These are phyloP conservation scores for Nanorana parkeri DNA, from an alignment of 2,113 vertebrate genomes.

Conservation along the genomic window DNA sequence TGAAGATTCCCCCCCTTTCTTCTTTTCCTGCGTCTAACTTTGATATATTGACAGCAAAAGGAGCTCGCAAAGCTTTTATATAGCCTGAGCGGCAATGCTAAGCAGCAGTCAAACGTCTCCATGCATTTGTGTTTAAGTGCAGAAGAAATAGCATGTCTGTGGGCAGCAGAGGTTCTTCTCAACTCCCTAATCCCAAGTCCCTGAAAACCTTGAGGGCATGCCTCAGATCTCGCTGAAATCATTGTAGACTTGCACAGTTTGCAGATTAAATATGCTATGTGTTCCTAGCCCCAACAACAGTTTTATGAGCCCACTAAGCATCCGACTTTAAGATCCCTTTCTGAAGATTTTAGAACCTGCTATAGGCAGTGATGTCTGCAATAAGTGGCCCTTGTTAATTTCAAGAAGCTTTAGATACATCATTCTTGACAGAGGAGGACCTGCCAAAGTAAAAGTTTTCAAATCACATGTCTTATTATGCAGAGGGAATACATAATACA, in stretches of 20 bases:
- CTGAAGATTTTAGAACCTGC: slow-evolving; percentile 88
- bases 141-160: slow-evolving; percentile 91
- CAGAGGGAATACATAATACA: slow-evolving; percentile 7
- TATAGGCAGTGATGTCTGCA: slow-evolving; percentile 81
- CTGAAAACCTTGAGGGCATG: slow-evolving; percentile 99
- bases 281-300: slow-evolving; percentile 85
- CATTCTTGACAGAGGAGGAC: slow-evolving; percentile 67
- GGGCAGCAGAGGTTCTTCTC: slow-evolving; percentile 87
- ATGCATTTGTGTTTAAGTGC: slow-evolving; percentile 93
- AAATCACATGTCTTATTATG: slow-evolving; percentile 58
- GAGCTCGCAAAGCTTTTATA: slow-evolving; percentile 83
- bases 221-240: slow-evolving; percentile 97
- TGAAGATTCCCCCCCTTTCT: slow-evolving; percentile 81
- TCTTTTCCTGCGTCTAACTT: slow-evolving; percentile 75
- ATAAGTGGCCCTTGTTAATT: slow-evolving; percentile 76
- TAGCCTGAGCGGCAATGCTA: slow-evolving; percentile 85
- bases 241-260: slow-evolving; percentile 89
- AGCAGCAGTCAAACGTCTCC: slow-evolving; percentile 91
- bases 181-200: slow-evolving; percentile 97
- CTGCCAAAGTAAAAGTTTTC: slow-evolving; percentile 66
- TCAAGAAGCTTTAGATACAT: slow-evolving; percentile 72
- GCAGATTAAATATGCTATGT: slow-evolving; percentile 99
- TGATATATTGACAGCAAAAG: slow-evolving; percentile 98
- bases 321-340: slow-evolving; percentile 88
- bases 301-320: slow-evolving; percentile 88